phyloP scores from a whole-genome alignment of 1,140 invertebrate genomes.

The Meloidogyne floridensis region DNA sequence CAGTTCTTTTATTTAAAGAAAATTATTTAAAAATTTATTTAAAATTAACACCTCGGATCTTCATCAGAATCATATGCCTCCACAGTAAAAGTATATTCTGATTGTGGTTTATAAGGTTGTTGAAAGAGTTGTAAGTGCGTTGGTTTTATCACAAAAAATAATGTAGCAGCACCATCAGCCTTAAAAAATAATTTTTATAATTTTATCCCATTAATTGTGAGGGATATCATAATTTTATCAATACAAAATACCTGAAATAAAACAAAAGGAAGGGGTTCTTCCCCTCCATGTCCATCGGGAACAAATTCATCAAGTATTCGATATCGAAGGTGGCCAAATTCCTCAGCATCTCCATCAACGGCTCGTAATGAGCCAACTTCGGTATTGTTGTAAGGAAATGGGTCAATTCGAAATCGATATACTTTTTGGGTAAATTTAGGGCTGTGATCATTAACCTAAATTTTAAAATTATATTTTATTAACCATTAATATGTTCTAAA shows the following conservation, averaged over 20 bases:
- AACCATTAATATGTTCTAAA: no score
- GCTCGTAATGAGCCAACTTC: constrained; percentile 51
- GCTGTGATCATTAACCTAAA: constrained; percentile 44
- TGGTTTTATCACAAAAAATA: constrained; percentile 43
- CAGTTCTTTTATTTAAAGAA: constrained; percentile 39
- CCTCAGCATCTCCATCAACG: constrained; percentile 46
- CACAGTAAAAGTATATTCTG: constrained; percentile 48
- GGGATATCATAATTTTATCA: no score
- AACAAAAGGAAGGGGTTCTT: constrained; percentile 46
- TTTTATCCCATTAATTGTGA: no score
- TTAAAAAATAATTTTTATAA: neutral
- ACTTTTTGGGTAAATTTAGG: constrained; percentile 35
- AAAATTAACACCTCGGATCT: constrained; percentile 37
- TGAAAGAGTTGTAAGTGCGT: neutral
- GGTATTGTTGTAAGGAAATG: constrained; percentile 52
- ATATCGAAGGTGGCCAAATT: constrained; percentile 49
- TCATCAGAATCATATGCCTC: constrained; percentile 51
- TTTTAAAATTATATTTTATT: no score
- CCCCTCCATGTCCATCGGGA: constrained; percentile 14
- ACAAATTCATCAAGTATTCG: constrained; percentile 51
- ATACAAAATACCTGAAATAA: constrained; percentile 34
- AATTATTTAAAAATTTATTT: neutral
- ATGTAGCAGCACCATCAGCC: constrained; percentile 49
- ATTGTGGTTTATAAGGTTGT: constrained; percentile 43
- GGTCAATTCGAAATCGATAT: constrained; percentile 47